These are phyloP conservation scores for Acanthosepion esculentum DNA, from an alignment of 2,888 invertebrate genomes.

Conservation along the genomic window DNA sequence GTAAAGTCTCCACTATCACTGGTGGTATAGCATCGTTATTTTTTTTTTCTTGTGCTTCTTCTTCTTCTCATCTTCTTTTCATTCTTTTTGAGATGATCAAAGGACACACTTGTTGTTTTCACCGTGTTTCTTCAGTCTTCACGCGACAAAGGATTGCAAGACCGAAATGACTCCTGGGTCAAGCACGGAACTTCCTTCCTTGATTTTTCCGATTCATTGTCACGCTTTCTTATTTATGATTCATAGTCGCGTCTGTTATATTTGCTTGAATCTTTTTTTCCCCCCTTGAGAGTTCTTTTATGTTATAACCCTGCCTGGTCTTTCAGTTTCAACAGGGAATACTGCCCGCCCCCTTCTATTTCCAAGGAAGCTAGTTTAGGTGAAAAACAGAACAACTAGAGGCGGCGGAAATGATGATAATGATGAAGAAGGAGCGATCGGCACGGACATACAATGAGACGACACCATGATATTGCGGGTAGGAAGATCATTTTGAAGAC, in stretches of 20 bases:
- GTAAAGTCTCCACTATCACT: not conserved
- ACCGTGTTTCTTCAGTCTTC: not conserved
- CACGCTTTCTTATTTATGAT: constrained; percentile 1
- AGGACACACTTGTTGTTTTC: not conserved
- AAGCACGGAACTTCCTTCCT: not conserved
- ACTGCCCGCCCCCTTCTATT: not conserved
- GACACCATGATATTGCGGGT: no score
- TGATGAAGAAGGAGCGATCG: not conserved
- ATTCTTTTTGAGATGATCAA: not conserved
- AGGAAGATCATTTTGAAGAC: no score
- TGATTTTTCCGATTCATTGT: constrained; percentile 18
- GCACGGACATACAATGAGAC: no score
- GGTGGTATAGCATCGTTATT: not conserved
- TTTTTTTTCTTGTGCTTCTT: not conserved
- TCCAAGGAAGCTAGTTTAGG: not conserved
- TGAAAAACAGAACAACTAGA: not conserved
- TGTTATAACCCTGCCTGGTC: not conserved
- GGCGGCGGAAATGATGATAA: not conserved
- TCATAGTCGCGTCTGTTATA: not conserved
- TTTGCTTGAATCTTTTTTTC: not conserved
- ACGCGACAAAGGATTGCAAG: not conserved
- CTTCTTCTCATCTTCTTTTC: not conserved
- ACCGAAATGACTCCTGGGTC: not conserved
- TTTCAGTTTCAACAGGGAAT: not conserved
- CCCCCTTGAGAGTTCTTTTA: not conserved